A percentile compares a stretch with the other conserved stretches of the same genome.
Conservation (phyloP, 2,888 invertebrate species). For the Desoria tigrina region DNA sequence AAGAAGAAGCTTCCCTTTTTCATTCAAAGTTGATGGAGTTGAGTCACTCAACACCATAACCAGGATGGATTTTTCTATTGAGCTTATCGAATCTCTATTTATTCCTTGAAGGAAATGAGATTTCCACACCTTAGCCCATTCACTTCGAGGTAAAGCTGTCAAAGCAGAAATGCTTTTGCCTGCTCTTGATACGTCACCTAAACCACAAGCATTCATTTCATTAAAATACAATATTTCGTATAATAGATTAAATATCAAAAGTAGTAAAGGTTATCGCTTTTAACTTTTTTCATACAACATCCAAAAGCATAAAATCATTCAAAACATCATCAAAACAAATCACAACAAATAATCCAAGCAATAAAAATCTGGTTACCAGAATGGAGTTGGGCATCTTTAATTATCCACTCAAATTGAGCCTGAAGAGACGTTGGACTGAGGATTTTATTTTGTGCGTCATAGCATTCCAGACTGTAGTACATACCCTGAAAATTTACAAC, state of each 20-base stretch:
- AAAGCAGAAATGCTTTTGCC: slow-evolving; percentile 57
- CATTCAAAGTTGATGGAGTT: slow-evolving; percentile 41
- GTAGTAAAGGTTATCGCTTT: too few species aligned
- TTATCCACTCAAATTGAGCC: slow-evolving; percentile 58
- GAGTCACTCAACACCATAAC: slow-evolving; percentile 57
- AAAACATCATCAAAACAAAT: too few species aligned
- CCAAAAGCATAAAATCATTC: slow-evolving; percentile 9
- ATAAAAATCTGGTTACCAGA: slow-evolving; percentile 23
- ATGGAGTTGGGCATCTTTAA: slow-evolving; percentile 55
- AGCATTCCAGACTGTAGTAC: slow-evolving; percentile 58
- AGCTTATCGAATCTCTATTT: slow-evolving; percentile 57
- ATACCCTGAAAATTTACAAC: slow-evolving; percentile 58
- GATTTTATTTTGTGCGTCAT: slow-evolving; percentile 57
- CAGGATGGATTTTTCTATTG: slow-evolving; percentile 58
- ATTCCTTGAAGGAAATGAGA: slow-evolving; percentile 57
- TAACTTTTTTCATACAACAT: too few species aligned
- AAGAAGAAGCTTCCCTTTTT: slow-evolving; percentile 56
- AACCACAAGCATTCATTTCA: not conserved
- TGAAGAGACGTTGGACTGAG: slow-evolving; percentile 57
- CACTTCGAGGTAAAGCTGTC: slow-evolving; percentile 58
- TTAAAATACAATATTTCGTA: not conserved
- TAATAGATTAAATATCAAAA: too few species aligned
- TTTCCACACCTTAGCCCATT: slow-evolving; percentile 58
- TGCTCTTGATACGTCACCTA: slow-evolving; percentile 50
- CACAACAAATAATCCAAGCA: too few species aligned